Evolutionary conservation across 1,140 invertebrate genomes (phyloP), one percentile per base, ranked within the genome.

Genomic region (Mizuhopecten yessoensis): DNA sequence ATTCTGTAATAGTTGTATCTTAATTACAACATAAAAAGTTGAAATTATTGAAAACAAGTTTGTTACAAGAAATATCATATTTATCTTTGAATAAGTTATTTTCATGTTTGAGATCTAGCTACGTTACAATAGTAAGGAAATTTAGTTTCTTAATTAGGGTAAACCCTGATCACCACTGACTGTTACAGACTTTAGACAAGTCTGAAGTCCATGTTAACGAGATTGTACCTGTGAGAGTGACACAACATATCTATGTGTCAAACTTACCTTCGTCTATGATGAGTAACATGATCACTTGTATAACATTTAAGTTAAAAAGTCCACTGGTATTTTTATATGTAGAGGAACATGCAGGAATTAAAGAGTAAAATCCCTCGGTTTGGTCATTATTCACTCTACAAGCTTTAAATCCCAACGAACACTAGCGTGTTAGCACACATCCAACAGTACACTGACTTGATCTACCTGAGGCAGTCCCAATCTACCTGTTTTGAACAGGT

Each of bases 401-500:
- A 75, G 57, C 23, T 75, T 75, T 75, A 75, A 75, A 29, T 29
- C 57, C 57, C n/a, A 17, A n/a, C 3, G 23, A n/a, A n/a, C 57
- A 75, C 57, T 75, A 75, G 57, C 57, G 29, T 75, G 57, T 75
- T 29, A 23, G 17, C 57, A 75, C 57, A 75, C 57, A 75, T 29
- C 57, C 1, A 75, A 75, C 57, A 75, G 0, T n/a, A 75, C 57
- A n/a, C 0, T 29, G 9, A 75, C n/a, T n/a, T 29, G 57, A 17
- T n/a, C 57, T 15, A 45, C 17, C 57, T 75, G 23, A 29, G 57
- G 57, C 57, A 1, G 57, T 75, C 36, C 36, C 36, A 39, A 39
- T 39, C 57, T 75, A 75, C 57, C 57, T 29, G 57, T 75, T n/a
- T n/a, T n/a, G n/a, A n/a, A 75, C 57, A 75, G 57, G 57, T 75